These are phyloP conservation scores for Halcyon malimbica DNA, from an alignment of 2,113 vertebrate species.

Conservation along the genomic window DNA sequence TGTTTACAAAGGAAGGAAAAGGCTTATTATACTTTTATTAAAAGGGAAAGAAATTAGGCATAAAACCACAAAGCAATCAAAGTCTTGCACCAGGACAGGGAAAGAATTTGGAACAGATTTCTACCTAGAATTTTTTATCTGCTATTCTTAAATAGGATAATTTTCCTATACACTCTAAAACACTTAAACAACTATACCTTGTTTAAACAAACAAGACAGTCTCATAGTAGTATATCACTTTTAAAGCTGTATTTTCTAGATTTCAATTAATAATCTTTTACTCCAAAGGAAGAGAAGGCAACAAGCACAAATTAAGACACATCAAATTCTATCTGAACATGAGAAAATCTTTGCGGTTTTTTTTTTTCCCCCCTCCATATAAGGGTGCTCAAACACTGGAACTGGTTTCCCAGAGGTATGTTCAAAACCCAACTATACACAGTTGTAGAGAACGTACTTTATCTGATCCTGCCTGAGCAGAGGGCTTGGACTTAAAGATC, in stretches of 20 bases:
- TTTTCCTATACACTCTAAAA: background rate
- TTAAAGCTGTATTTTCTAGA: background rate
- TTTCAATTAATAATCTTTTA: background rate
- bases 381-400: background rate
- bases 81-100: background rate
- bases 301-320: background rate
- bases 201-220: background rate
- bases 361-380: background rate
- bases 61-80: background rate
- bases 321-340: background rate
- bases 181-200: background rate
- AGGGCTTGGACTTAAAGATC: rapidly evolving
- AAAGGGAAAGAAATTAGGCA: background rate
- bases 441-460: rapidly evolving
- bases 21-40: background rate
- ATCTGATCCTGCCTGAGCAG: background rate
- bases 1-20: background rate
- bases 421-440: background rate
- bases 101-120: background rate
- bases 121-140: background rate
- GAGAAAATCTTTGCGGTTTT: background rate
- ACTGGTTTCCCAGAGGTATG: background rate
- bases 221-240: background rate
- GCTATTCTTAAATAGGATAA: background rate
- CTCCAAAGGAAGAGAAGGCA: background rate